Conservation (phyloP, 2,113 vertebrate species). For the Tor tambroides region DNA sequence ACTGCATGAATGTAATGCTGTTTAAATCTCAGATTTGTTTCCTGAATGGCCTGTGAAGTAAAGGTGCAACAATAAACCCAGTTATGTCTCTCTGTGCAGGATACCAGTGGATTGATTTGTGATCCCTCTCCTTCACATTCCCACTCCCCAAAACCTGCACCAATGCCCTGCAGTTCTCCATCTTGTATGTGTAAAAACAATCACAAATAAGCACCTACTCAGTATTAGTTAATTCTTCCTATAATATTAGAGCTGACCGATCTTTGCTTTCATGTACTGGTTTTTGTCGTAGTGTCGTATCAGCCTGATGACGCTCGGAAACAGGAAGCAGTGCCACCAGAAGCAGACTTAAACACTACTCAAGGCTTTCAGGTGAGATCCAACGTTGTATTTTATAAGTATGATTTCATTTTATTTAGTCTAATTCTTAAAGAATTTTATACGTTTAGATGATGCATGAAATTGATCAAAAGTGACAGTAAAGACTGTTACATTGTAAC, state of each 20-base stretch:
- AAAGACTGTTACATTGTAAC: neutral
- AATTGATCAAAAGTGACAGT: too few relatives aligned
- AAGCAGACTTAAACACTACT: constrained; percentile 69
- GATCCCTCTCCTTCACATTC: constrained; percentile 50
- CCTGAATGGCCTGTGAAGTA: neutral
- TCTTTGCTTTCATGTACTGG: neutral
- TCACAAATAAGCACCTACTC: neutral
- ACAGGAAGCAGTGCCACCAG: constrained; percentile 68
- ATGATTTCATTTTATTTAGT: neutral
- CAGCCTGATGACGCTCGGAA: constrained; percentile 75
- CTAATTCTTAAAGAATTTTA: too few relatives aligned
- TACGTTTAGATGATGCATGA: too few relatives aligned
- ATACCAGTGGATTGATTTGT: constrained; percentile 64
- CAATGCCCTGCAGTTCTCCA: constrained; percentile 60
- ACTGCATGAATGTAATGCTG: neutral
- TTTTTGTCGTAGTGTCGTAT: constrained; percentile 66
- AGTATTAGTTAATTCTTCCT: neutral
- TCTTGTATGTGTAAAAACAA: constrained; percentile 41
- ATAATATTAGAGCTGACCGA: neutral
- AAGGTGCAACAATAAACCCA: neutral
- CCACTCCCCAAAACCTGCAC: constrained; percentile 59
- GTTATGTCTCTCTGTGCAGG: constrained; percentile 64
- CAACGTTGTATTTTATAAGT: neutral
- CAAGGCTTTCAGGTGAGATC: constrained; percentile 80
- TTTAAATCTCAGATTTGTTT: neutral